phyloP scores from a whole-genome alignment of 2,888 invertebrate species.

The Acanthopleura granulata region DNA sequence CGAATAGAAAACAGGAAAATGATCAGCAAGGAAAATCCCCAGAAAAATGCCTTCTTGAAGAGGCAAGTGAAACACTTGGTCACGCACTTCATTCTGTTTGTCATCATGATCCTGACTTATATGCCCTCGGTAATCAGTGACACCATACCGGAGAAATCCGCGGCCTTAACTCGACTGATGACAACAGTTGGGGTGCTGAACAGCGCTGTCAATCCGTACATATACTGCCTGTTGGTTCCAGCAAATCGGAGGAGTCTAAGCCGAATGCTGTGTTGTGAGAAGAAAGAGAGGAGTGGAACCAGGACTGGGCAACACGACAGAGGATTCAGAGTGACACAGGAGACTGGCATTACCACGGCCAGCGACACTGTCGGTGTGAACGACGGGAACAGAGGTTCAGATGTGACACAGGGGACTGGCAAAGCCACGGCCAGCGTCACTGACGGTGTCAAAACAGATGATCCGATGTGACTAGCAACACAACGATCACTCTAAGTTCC shows the following conservation, averaged over 20 bases:
- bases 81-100: not conserved
- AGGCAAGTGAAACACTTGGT: not conserved
- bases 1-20: not conserved
- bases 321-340: too few relatives aligned
- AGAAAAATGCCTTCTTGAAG: not conserved
- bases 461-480: too few relatives aligned
- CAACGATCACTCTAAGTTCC: too few relatives aligned
- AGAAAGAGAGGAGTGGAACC: too few relatives aligned
- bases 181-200: not conserved
- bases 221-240: slow-evolving; percentile 8
- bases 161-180: not conserved
- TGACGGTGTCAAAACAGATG: too few relatives aligned
- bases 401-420: too few relatives aligned
- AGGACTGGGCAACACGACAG: too few relatives aligned
- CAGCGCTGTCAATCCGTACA: slow-evolving; percentile 5
- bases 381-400: too few relatives aligned
- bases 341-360: too few relatives aligned
- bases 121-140: not conserved
- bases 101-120: not conserved
- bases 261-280: not conserved
- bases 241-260: not conserved
- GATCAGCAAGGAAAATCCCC: not conserved
- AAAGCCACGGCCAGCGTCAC: too few relatives aligned
- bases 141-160: not conserved
- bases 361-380: too few relatives aligned